A percentile compares a stretch with the other conserved stretches of the same genome.
Evolutionary conservation across 2,888 invertebrate species (phyloP).

Genomic region (Altica lythri): DNA sequence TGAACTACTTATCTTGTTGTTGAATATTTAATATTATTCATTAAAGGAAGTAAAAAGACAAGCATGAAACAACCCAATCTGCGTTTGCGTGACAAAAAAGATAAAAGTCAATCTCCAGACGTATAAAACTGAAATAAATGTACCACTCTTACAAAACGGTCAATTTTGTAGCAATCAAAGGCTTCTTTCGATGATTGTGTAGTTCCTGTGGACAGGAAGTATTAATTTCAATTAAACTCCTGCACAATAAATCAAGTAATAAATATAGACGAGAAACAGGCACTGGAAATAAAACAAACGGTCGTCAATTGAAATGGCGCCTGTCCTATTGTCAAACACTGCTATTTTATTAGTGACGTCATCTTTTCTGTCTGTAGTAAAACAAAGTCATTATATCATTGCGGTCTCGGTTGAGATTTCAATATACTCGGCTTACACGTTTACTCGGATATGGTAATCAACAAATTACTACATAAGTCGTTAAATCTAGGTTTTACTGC

Average conservation of each 20-base stretch:
- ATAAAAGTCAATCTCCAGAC: conserved; percentile 8
- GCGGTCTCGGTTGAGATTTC: conserved; percentile 32
- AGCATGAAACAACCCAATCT: not conserved
- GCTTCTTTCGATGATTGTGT: conserved; percentile 32
- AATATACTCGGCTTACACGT: conserved; percentile 2
- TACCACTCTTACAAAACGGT: conserved; percentile 1
- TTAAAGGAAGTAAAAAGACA: too few relatives aligned
- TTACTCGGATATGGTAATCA: conserved; percentile 5
- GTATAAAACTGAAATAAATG: conserved; percentile 4
- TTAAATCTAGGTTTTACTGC: not conserved
- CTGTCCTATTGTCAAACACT: conserved; percentile 52
- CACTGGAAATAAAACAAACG: conserved; percentile 55
- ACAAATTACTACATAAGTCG: too few relatives aligned
- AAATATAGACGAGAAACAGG: conserved; percentile 54
- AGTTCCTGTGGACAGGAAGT: conserved; percentile 52
- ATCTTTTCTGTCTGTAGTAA: conserved; percentile 44
- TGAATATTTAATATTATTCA: too few relatives aligned
- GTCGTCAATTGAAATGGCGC: conserved; percentile 57
- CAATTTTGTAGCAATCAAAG: conserved; percentile 13
- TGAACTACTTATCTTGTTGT: too few relatives aligned
- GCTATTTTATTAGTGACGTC: conserved; percentile 49
- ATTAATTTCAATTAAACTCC: conserved; percentile 56
- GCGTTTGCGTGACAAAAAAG: conserved; percentile 3
- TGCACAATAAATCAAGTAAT: conserved; percentile 56
- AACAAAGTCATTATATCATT: conserved; percentile 40